phyloP scores from a whole-genome alignment of 2,888 invertebrate species.

The Hermaeophaga mercurialis region DNA sequence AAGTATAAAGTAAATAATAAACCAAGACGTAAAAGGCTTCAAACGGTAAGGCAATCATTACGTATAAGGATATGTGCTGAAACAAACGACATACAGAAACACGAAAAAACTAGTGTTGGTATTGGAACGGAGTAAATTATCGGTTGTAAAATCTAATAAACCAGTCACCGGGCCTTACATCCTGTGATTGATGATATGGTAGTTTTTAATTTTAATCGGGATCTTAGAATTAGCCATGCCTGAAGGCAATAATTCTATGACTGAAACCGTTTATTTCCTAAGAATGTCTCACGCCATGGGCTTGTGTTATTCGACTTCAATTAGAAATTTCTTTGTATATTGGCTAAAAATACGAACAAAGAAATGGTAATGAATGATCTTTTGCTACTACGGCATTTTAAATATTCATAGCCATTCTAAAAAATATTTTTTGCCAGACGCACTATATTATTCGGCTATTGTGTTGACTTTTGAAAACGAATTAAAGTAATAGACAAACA shows the following conservation, averaged over 20 bases:
- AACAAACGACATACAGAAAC: slow-evolving; percentile 7
- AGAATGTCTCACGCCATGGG: slow-evolving; percentile 28
- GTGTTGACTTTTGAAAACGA: too few relatives aligned
- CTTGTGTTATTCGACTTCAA: slow-evolving; percentile 21
- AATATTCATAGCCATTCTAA: too few relatives aligned
- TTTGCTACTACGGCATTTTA: too few relatives aligned
- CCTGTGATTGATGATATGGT: slow-evolving; percentile 46
- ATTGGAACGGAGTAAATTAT: slow-evolving; percentile 38
- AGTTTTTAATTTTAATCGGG: slow-evolving; percentile 35
- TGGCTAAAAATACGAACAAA: slow-evolving; percentile 10
- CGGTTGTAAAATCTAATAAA: slow-evolving; percentile 45
- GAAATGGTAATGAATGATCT: too few relatives aligned
- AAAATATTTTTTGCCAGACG: too few relatives aligned
- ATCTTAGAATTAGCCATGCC: slow-evolving; percentile 51
- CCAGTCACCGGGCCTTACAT: slow-evolving; percentile 51
- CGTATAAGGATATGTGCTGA: slow-evolving; percentile 15
- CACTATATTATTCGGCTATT: too few relatives aligned
- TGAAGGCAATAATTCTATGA: slow-evolving; percentile 48
- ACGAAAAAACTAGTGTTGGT: slow-evolving; percentile 7
- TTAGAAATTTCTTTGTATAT: slow-evolving; percentile 16
- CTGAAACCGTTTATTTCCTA: slow-evolving; percentile 31
- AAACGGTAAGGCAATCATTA: slow-evolving; percentile 10
- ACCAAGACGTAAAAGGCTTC: not conserved
- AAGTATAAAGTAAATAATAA: not conserved
- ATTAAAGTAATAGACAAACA: too few relatives aligned